phyloP scores from a whole-genome alignment of 1,140 invertebrate species.

The Marisa cornuarietis region DNA sequence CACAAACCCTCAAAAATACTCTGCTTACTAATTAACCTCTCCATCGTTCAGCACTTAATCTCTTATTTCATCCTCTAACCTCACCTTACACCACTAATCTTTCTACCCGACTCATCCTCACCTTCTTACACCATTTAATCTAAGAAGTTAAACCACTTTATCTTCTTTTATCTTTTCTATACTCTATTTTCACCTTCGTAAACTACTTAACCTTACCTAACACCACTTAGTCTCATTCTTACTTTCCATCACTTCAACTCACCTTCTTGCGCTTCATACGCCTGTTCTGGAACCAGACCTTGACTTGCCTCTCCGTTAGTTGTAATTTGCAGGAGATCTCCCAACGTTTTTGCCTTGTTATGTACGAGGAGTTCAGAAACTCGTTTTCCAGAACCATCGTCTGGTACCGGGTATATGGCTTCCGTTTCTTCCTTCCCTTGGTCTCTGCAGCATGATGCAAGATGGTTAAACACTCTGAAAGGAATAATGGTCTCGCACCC shows the following conservation, averaged over 20 bases:
- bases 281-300: conserved; percentile 87
- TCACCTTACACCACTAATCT: too few relatives aligned
- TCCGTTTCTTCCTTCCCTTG: conserved; percentile 72
- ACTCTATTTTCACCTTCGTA: too few relatives aligned
- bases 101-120: too few relatives aligned
- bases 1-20: too few relatives aligned
- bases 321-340: conserved; percentile 91
- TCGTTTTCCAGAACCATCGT: conserved; percentile 75
- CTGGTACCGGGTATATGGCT: conserved; percentile 94
- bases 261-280: conserved; percentile 98
- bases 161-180: too few relatives aligned
- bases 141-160: too few relatives aligned
- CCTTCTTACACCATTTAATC: too few relatives aligned
- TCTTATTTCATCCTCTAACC: too few relatives aligned
- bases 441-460: conserved; percentile 55
- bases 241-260: conserved; percentile 3
- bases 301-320: conserved; percentile 86
- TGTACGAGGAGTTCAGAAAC: conserved; percentile 75
- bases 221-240: too few relatives aligned
- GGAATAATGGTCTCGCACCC: background rate
- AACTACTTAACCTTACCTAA: too few relatives aligned
- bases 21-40: too few relatives aligned
- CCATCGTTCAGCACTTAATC: too few relatives aligned
- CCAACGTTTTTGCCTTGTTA: conserved; percentile 79
- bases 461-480: background rate